Evolutionary conservation across 2,113 vertebrate species (phyloP), one percentile per base, ranked within the genome.

Genomic region (Malaclemys terrapin): DNA sequence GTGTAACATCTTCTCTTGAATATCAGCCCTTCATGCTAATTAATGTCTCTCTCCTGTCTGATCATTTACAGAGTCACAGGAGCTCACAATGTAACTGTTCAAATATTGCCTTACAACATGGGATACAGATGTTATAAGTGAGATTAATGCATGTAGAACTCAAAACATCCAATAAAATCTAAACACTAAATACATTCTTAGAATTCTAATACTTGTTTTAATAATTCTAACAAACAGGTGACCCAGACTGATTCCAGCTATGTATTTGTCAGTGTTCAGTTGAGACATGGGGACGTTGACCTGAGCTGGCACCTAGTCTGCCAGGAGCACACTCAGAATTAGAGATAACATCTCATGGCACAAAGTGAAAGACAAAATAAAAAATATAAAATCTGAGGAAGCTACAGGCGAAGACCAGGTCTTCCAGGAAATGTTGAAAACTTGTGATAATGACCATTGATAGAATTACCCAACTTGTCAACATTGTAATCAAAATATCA

Each of bases 301-400:
- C 31, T 35, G 59, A 65, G 29, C 13, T 65, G 29, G 29, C 12
- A 29, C 59, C 59, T 35, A 13, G 14, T 35, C 29, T 65, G 31
- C 12, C 5, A 29, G 59, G 7, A 14, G 62, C 62, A 35, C 62
- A 62, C 29, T 31, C 59, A 62, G 59, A 62, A 62, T 62, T 62
- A 62, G 59, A 31, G 5, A 62, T 13, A 62, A 31, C 59, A 65
- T 65, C 62, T 65, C 16, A n/a, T 35, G 3, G 16, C 93, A 35
- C 38, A 38, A 54, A 75, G 2, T 42, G 38, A 75, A 22, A 45
- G 45, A 80, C 65, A 45, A 47, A 47, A 0, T 13, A 27, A 56
- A 56, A 87, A 31, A 79, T 89, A 24, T n/a, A 75, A 31, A 91
- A 79, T 65, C 62, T 22, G 65, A 72, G 19, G 65, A 72, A 72